Evolutionary conservation across 2,797 vertebrate genomes (phyloP).

Genomic region (Scyliorhinus canicula): DNA sequence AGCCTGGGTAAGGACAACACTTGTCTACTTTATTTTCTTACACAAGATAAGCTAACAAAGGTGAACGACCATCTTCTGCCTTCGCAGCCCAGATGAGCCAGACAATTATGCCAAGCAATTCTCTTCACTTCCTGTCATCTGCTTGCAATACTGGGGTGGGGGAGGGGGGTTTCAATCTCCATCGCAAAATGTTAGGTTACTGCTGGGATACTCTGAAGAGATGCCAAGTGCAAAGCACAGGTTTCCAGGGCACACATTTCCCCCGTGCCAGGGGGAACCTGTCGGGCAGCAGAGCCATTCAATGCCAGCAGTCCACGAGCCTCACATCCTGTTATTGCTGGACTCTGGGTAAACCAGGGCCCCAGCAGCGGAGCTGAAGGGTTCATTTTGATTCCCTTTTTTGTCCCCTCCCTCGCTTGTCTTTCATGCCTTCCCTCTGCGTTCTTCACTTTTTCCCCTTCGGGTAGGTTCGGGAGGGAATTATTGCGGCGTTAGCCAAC

Average conservation of each 20-base stretch:
- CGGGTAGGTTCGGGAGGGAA: background rate
- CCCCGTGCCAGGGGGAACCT: background rate
- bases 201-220: background rate
- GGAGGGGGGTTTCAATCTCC: background rate
- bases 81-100: background rate
- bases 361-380: background rate
- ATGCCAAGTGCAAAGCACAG: background rate
- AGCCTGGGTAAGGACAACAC: no score
- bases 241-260: background rate
- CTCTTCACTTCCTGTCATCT: background rate
- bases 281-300: background rate
- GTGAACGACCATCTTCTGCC: no score
- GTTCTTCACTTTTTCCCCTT: background rate
- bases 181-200: background rate
- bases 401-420: background rate
- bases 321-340: background rate
- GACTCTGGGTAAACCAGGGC: background rate
- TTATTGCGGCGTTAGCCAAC: background rate
- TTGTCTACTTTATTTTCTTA: background rate
- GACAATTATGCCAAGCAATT: background rate
- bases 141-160: no score
- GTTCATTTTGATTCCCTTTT: background rate
- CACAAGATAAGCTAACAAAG: background rate
- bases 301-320: background rate
- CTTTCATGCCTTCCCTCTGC: background rate